Conservation (phyloP, 2,888 invertebrate genomes). For the Idaea straminata region DNA sequence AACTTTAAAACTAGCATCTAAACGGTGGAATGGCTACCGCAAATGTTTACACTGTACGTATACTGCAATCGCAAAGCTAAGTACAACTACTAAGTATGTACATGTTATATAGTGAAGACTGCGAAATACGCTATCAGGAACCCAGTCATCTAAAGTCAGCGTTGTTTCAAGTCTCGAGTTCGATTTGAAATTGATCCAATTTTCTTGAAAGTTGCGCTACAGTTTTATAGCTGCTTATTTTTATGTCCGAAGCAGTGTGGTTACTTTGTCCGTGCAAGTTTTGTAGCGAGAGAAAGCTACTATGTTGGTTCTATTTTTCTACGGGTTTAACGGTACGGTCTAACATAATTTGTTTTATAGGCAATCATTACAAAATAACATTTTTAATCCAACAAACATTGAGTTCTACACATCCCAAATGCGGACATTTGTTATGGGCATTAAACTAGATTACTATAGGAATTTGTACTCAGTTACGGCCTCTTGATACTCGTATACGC, state of each 20-base stretch:
- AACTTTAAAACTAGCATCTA: neutral
- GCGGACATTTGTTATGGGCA: no score
- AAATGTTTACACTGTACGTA: neutral
- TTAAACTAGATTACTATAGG: no score
- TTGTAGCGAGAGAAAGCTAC: neutral
- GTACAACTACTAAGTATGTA: neutral
- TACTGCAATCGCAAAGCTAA: neutral
- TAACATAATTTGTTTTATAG: neutral
- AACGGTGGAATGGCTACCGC: neutral
- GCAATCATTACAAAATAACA: neutral
- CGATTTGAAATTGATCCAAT: conserved; percentile 30
- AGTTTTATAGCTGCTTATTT: conserved; percentile 11
- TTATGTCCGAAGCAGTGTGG: conserved; percentile 1
- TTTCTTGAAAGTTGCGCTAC: conserved; percentile 12
- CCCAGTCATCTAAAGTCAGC: neutral
- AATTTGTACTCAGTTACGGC: no score
- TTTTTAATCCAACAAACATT: neutral
- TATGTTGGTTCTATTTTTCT: neutral
- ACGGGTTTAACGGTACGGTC: neutral
- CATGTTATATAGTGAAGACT: neutral
- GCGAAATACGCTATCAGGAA: neutral
- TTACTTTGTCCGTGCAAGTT: conserved; percentile 23
- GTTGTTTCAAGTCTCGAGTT: conserved; percentile 13
- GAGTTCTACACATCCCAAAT: no score
- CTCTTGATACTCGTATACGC: no score